These are phyloP conservation scores for Chloroclysta siterata DNA, from an alignment of 2,888 invertebrate genomes.

Conservation along the genomic window DNA sequence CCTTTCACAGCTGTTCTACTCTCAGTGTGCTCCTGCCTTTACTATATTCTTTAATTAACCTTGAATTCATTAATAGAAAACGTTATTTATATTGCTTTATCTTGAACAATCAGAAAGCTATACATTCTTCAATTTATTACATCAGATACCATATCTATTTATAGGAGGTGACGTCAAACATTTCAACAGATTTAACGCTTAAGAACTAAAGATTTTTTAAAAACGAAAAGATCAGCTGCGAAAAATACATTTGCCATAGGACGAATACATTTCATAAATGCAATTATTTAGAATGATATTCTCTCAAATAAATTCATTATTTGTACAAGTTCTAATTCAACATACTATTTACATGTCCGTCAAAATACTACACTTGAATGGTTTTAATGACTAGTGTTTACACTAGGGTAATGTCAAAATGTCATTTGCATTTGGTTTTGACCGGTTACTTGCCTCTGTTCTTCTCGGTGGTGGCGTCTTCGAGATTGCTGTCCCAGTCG, in stretches of 20 bases:
- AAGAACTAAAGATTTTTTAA: slow-evolving; percentile 23
- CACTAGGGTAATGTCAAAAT: slow-evolving; percentile 52
- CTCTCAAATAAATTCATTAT: slow-evolving; percentile 44
- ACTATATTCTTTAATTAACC: slow-evolving; percentile 6
- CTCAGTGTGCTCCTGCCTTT: slow-evolving; percentile 19
- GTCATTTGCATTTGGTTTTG: slow-evolving; percentile 20
- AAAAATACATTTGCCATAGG: slow-evolving; percentile 36
- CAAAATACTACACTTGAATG: slow-evolving; percentile 36
- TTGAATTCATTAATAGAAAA: slow-evolving; percentile 10
- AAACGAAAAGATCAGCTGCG: slow-evolving; percentile 32
- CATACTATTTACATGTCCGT: slow-evolving; percentile 29
- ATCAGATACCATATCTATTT: slow-evolving; percentile 17
- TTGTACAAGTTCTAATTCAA: slow-evolving; percentile 36
- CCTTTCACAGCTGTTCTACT: not conserved
- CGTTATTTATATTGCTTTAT: slow-evolving; percentile 13
- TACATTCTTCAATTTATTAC: slow-evolving; percentile 16
- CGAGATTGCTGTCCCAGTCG: slow-evolving; percentile 94
- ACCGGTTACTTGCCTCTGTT: slow-evolving; percentile 69
- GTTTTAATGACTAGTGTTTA: slow-evolving; percentile 63
- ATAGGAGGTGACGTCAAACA: slow-evolving; percentile 20
- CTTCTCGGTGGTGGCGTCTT: slow-evolving; percentile 86
- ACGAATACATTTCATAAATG: slow-evolving; percentile 46
- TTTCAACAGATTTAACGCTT: slow-evolving; percentile 34
- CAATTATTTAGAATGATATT: slow-evolving; percentile 39
- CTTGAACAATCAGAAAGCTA: slow-evolving; percentile 20